Conservation (phyloP, 2,113 vertebrate species). For the Corythaixoides concolor region DNA sequence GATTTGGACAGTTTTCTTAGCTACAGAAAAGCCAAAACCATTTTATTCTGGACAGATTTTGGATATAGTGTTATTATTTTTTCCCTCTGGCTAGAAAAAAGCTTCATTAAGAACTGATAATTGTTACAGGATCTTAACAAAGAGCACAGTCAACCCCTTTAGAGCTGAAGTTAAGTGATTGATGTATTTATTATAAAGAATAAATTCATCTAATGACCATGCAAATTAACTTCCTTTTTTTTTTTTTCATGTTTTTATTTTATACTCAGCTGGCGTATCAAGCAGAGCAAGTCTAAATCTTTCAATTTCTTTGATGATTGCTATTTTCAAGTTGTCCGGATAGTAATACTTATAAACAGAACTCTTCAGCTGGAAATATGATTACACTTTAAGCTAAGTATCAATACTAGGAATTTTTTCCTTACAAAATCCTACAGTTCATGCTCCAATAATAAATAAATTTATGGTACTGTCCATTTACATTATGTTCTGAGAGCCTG, state of each 20-base stretch:
- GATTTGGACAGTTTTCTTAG: constrained; percentile 39
- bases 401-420: not conserved
- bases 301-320: not conserved
- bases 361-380: not conserved
- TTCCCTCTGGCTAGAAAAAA: not conserved
- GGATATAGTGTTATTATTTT: not conserved
- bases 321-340: not conserved
- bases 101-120: constrained; percentile 30
- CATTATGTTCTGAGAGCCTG: not conserved
- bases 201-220: not conserved
- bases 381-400: not conserved
- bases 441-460: not conserved
- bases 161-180: not conserved
- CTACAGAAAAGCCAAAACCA: constrained; percentile 32
- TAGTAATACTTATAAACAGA: not conserved
- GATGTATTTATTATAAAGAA: not conserved
- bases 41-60: constrained; percentile 45
- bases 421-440: not conserved
- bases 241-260: not conserved
- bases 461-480: not conserved
- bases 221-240: not conserved
- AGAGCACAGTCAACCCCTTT: not conserved
- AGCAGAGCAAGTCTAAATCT: not conserved
- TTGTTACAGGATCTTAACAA: constrained; percentile 2
- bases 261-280: not conserved